phyloP scores from a whole-genome alignment of 53 echinoderm and acorn worm genomes.

The Actinopyga echinites region DNA sequence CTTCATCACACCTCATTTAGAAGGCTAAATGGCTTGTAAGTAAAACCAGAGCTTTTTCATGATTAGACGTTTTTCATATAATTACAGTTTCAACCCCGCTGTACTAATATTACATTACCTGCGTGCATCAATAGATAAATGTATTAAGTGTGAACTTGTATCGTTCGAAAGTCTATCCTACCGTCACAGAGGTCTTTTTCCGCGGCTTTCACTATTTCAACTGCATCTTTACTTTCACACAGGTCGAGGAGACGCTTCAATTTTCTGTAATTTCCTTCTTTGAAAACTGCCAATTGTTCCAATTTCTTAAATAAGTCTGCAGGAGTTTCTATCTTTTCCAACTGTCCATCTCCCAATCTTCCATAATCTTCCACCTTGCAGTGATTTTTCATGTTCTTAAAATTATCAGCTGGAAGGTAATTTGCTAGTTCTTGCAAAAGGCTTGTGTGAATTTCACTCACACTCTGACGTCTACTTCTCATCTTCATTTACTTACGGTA shows the following conservation, averaged over 20 bases:
- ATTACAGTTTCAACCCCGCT: too few species aligned
- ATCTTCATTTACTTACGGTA: not conserved
- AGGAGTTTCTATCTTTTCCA: slow-evolving; percentile 17
- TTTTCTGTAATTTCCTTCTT: slow-evolving; percentile 12
- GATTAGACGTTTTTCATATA: too few species aligned
- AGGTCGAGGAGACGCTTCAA: not conserved
- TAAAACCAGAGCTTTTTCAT: too few species aligned
- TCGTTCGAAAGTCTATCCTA: not conserved
- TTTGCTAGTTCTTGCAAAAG: slow-evolving; percentile 1
- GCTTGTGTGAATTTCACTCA: not conserved
- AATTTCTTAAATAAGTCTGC: not conserved
- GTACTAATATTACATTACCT: too few species aligned
- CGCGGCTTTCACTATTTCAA: not conserved
- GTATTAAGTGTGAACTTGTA: not conserved
- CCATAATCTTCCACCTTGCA: not conserved
- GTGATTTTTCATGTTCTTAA: not conserved
- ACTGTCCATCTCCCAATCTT: not conserved
- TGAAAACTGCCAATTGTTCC: slow-evolving; percentile 6
- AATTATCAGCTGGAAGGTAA: not conserved
- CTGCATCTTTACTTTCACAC: not conserved
- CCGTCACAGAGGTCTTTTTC: not conserved
- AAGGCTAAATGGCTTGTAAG: too few species aligned
- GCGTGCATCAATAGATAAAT: too few species aligned
- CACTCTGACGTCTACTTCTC: not conserved
- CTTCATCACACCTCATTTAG: too few species aligned